Base-by-base conservation (phyloP, 2,113 vertebrate genomes). In the Epinephelus moara region DNA sequence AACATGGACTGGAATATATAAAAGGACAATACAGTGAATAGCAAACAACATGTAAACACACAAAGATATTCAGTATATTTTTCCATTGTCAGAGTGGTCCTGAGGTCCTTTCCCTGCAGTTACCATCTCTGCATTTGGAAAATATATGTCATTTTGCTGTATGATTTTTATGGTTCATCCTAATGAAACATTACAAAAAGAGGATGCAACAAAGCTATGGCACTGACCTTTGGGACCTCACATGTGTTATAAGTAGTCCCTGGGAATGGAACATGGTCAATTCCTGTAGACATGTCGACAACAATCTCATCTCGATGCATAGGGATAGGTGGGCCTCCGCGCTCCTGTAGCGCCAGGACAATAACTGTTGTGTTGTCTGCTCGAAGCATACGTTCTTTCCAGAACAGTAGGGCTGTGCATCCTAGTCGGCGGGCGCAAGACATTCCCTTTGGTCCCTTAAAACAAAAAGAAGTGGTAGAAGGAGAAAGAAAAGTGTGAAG, bases 341-440 rank as follows among this genome's bases (percentile, higher is more conserved):
- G 85, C 0, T 97, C 96, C 1, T 96, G 96, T 76, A 99, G 95
- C 82, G 96, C 96, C 94, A 99, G 95, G 1, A 99, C 98, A 4
- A 99, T 97, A 78, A 97, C 97, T 4, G 98, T 99, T 0, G 98
- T 99, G 91, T 99, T 99, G 93, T 99, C 98, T 0, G 98, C 98
- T 1, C 98, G 97, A 37, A 99, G 97, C 97, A 98, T 98, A 21
- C 98, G 97, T 30, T 99, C 97, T 85, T 97, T 92, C 98, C 98
- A 99, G 74, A 98, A 97, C 64, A 97, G 95, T 0, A 99, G 94
- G 0, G 98, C 98, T 9, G 97, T 96, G 89, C 94, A 97, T 85
- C 98, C 98, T 87, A 99, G 95, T 91, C 97, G 96, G 55, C 96
- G 96, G 40, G 98, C 97, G 64, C 96, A 96, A 0, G 98, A 98